Base-by-base conservation (phyloP, 2,888 invertebrate species). In the Rosalia funebris region DNA sequence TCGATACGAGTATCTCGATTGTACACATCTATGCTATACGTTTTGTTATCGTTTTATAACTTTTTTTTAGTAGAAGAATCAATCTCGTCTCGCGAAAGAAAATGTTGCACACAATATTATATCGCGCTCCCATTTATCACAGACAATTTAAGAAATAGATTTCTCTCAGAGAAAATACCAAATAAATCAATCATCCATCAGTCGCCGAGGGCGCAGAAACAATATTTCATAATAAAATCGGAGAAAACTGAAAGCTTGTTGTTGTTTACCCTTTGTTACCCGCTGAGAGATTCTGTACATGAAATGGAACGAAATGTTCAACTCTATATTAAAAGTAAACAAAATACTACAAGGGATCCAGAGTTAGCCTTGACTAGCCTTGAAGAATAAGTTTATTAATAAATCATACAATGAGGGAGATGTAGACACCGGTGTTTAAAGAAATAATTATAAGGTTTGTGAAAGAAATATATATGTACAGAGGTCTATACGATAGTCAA, bases 1-100 rank as follows among this genome's bases (percentile, higher is more conserved):
- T 50, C 50, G 39, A 50, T 50, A 39, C 4, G 25, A 20, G 32
- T 34, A 36, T 36, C 20, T 48, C 11, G 36, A 44, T 19, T 36
- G 34, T 48, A 37, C 37, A 37, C 11, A 37, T 37, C 14, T 37
- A 37, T 14, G 5, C 37, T 10, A n/a, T n/a, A n/a, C 7, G 25
- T 25, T 25, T 25, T 25, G 7, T 25, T 25, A 25, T 25, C 7
- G 7, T 25, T n/a, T 25, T 25, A 7, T 25, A 25, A 25, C 25
- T 25, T 3, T 25, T n/a, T 25, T 5, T 25, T 25, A 25, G 4
- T 25, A 7, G 7, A 25, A 25, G 7, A 25, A 25, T 5, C 25
- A 25, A 25, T 25, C 25, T 7, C 3, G 25, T 25, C 7, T 25
- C 7, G 25, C 3, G 25, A 25, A 25, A 25, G 4, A 25, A 25